Conservation (phyloP, 2,113 vertebrate species). For the Gasterosteus nipponicus region DNA sequence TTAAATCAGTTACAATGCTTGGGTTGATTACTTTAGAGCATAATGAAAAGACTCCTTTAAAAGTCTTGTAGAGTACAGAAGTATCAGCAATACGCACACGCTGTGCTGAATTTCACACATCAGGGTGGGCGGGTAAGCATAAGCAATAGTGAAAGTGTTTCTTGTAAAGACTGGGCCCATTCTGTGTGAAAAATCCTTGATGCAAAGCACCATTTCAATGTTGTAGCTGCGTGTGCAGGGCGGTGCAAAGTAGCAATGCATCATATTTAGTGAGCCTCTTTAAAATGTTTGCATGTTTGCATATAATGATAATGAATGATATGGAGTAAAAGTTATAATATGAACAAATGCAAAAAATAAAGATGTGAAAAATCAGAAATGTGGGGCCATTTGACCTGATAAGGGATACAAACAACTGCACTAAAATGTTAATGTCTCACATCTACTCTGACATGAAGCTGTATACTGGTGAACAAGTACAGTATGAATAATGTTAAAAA, state of each 20-base stretch:
- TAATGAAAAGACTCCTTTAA: background rate
- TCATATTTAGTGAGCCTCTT: conserved; percentile 29
- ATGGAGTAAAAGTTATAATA: background rate
- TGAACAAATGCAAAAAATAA: too few species aligned
- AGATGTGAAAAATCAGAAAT: too few species aligned
- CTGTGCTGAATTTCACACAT: too few species aligned
- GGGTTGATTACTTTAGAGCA: too few species aligned
- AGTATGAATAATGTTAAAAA: background rate
- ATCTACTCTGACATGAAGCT: background rate
- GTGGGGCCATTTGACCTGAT: background rate
- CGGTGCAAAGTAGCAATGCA: conserved; percentile 34
- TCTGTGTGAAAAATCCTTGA: conserved; percentile 23
- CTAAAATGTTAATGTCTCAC: background rate
- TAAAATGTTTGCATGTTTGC: conserved; percentile 14
- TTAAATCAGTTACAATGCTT: background rate
- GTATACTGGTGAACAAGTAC: background rate
- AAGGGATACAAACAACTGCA: background rate
- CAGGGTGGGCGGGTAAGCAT: too few species aligned
- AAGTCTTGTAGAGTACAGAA: background rate
- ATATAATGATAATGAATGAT: background rate
- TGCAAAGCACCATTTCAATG: conserved; percentile 32
- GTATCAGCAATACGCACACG: background rate
- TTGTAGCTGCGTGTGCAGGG: conserved; percentile 19
- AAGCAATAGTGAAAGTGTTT: background rate
- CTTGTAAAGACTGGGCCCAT: background rate